Conservation (phyloP, 2,113 vertebrate species). For the Mus pahari region DNA sequence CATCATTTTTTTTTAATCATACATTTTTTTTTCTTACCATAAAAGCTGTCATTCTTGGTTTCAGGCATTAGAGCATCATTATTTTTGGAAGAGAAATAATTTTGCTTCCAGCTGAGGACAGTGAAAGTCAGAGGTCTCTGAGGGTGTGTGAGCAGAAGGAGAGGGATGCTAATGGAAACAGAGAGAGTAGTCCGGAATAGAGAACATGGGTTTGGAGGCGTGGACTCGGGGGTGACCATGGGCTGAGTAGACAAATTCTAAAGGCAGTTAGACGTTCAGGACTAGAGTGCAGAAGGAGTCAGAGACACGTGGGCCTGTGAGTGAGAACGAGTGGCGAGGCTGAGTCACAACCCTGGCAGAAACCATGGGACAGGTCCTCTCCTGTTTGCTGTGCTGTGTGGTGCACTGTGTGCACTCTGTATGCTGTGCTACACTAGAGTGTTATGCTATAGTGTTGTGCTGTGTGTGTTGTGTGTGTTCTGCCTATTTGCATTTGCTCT, state of each 20-base stretch:
- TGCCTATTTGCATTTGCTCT: neutral
- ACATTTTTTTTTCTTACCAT: neutral
- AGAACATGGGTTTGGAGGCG: neutral
- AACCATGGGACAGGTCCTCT: neutral
- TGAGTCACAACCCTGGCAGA: neutral
- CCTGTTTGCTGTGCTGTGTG: neutral
- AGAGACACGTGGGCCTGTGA: neutral
- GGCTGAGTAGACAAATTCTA: neutral
- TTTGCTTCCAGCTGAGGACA: neutral
- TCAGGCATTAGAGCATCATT: neutral
- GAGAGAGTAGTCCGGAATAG: neutral
- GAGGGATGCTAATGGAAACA: neutral
- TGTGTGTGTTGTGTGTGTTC: neutral
- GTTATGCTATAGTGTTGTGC: neutral
- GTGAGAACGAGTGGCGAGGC: neutral
- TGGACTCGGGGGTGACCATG: neutral
- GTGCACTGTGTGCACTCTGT: neutral
- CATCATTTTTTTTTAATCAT: too few relatives aligned
- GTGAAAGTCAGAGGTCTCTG: neutral
- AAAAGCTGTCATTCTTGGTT: neutral
- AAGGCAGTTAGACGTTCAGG: neutral
- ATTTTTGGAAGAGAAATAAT: neutral
- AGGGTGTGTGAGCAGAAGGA: neutral
- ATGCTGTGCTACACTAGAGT: neutral
- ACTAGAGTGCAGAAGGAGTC: neutral